These are phyloP conservation scores for Sorex fumeus DNA, from an alignment of 2,113 vertebrate species.

Conservation along the genomic window DNA sequence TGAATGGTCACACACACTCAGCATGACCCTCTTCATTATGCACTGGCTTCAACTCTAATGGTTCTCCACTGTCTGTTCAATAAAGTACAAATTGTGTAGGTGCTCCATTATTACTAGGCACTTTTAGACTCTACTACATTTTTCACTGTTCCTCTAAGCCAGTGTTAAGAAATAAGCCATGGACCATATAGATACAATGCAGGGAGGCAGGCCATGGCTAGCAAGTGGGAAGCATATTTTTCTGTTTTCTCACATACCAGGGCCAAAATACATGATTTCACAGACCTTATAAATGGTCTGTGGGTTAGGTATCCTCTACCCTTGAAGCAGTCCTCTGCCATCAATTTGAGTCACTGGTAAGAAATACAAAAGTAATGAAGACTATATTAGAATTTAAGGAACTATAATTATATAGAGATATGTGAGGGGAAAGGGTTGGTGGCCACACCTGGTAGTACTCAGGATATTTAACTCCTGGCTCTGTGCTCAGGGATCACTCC, in stretches of 20 bases:
- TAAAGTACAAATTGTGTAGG: slow-evolving; percentile 6
- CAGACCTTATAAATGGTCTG: too few species aligned
- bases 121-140: neutral
- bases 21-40: neutral
- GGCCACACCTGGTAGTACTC: too few species aligned
- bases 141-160: neutral
- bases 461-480: neutral
- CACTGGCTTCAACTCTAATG: slow-evolving; percentile 16
- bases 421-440: too few species aligned
- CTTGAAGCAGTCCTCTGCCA: too few species aligned
- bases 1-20: neutral
- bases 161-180: too few species aligned
- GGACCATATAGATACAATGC: too few species aligned
- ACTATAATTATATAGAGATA: neutral
- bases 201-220: too few species aligned
- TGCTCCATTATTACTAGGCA: neutral
- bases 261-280: too few species aligned
- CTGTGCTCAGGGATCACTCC: too few species aligned
- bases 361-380: slow-evolving; percentile 21
- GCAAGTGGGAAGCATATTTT: too few species aligned
- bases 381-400: neutral
- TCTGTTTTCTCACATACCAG: too few species aligned
- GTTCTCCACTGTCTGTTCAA: neutral
- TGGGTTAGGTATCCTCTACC: too few species aligned
- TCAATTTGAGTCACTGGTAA: slow-evolving; percentile 10